Conservation (phyloP, 1,140 invertebrate genomes). For the Caenorhabditis remanei region DNA sequence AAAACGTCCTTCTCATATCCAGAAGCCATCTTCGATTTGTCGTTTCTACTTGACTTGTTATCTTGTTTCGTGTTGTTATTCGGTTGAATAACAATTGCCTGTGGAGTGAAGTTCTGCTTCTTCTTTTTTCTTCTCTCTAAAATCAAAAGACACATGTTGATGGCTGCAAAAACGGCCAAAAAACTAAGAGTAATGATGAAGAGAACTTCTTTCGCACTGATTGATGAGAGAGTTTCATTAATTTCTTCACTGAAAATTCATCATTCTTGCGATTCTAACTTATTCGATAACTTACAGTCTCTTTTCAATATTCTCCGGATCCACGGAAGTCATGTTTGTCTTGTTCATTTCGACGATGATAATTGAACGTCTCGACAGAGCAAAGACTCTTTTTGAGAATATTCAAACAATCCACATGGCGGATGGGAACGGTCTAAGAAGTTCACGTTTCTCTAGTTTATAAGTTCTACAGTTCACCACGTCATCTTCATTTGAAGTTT, state of each 20-base stretch:
- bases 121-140: conserved; percentile 38
- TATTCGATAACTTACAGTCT: neutral
- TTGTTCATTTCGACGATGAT: conserved; percentile 15
- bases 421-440: too few relatives aligned
- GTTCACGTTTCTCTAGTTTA: too few relatives aligned
- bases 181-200: conserved; percentile 46
- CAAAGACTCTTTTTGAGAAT: neutral
- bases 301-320: neutral
- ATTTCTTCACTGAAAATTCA: conserved; percentile 18
- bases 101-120: conserved; percentile 21
- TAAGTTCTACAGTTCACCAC: too few relatives aligned
- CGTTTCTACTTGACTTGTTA: neutral
- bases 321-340: neutral
- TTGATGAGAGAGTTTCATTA: conserved; percentile 26
- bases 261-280: neutral
- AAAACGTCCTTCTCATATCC: conserved; percentile 46
- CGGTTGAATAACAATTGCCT: conserved; percentile 33
- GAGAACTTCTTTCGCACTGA: conserved; percentile 44
- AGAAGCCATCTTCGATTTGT: conserved; percentile 31
- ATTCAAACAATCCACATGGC: neutral
- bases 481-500: too few relatives aligned
- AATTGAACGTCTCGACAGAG: neutral
- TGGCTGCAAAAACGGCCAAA: conserved; percentile 28
- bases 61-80: conserved; percentile 6
- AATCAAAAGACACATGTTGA: conserved; percentile 45